Evolutionary conservation across 2,113 vertebrate species (phyloP).

Genomic region (Myiozetetes cayanensis): DNA sequence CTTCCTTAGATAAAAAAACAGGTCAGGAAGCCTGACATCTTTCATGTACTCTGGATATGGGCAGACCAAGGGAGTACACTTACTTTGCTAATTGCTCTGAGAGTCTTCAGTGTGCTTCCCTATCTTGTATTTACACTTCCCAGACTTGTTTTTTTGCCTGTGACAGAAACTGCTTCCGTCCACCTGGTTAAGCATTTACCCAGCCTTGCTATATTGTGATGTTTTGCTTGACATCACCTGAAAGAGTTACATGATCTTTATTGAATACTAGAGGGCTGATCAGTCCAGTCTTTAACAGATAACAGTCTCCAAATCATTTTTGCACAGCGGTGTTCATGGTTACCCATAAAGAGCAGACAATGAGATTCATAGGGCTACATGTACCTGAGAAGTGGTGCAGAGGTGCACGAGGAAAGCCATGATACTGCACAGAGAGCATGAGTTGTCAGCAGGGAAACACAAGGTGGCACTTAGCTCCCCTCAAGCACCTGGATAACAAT

Average conservation of each 20-base stretch:
- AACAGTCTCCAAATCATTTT: not conserved
- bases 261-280: not conserved
- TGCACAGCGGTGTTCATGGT: not conserved
- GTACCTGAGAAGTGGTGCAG: not conserved
- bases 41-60: not conserved
- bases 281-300: not conserved
- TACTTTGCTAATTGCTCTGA: not conserved
- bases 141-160: not conserved
- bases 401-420: accelerated
- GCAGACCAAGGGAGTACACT: not conserved
- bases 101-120: not conserved
- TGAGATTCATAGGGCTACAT: not conserved
- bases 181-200: not conserved
- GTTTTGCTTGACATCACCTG: not conserved
- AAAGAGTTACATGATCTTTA: not conserved
- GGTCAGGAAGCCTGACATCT: not conserved
- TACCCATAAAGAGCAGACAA: not conserved
- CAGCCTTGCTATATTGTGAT: not conserved
- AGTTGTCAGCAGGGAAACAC: not conserved
- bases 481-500: not conserved
- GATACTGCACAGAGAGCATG: not conserved
- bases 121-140: not conserved
- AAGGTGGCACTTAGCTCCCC: not conserved
- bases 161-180: not conserved
- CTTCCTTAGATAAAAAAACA: not conserved